Percentiles rank a stretch among this genome's conserved stretches.
Conservation (phyloP, 2,888 invertebrate species). For the Cantharis lateralis region DNA sequence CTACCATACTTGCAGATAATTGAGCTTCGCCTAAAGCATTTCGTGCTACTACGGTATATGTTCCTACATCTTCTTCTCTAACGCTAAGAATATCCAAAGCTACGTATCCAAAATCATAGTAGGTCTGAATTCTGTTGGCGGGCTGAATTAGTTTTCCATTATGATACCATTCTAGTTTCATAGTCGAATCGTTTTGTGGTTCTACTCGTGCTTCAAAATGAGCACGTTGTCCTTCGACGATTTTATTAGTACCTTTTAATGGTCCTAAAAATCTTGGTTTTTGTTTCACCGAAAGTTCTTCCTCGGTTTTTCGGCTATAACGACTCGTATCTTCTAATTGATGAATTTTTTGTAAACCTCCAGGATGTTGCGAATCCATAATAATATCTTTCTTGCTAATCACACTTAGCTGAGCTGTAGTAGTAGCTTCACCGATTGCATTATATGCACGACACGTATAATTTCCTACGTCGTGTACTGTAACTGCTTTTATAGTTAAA, state of each 20-base stretch:
- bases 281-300: constrained; percentile 75
- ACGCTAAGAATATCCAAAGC: constrained; percentile 93
- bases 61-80: constrained; percentile 89
- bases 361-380: constrained; percentile 89
- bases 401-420: constrained; percentile 81
- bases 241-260: constrained; percentile 89
- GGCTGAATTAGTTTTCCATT: constrained; percentile 90
- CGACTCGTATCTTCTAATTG: constrained; percentile 83
- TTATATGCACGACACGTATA: constrained; percentile 91
- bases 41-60: constrained; percentile 90
- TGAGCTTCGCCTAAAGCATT: constrained; percentile 91
- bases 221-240: constrained; percentile 90
- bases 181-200: constrained; percentile 90
- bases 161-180: constrained; percentile 96
- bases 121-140: constrained; percentile 90
- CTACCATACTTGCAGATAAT: constrained; percentile 80
- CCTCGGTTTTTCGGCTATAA: constrained; percentile 67
- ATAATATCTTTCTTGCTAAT: constrained; percentile 85
- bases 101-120: constrained; percentile 96
- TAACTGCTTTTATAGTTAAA: constrained; percentile 88
- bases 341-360: constrained; percentile 89
- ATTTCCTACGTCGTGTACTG: constrained; percentile 85
- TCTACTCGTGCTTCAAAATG: constrained; percentile 95
- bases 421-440: constrained; percentile 82
- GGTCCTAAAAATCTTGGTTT: constrained; percentile 88